These are phyloP conservation scores for Hydraecia micacea DNA, from an alignment of 2,888 invertebrate species.

Conservation along the genomic window DNA sequence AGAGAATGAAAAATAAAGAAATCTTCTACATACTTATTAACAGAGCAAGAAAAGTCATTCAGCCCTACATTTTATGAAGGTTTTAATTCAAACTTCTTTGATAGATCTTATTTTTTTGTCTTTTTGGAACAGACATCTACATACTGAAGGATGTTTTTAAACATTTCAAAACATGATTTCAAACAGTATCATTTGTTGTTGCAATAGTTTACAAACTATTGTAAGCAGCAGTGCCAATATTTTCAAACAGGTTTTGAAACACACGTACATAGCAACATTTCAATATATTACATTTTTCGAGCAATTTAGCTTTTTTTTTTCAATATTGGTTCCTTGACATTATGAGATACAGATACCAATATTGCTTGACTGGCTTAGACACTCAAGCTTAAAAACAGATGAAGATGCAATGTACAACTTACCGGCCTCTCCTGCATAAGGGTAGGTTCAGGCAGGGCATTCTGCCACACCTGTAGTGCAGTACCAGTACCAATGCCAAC, in stretches of 20 bases:
- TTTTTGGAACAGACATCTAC: not conserved
- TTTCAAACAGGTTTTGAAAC: not conserved
- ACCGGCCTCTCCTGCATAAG: constrained; percentile 95
- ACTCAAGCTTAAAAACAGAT: not conserved
- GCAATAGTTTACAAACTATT: not conserved
- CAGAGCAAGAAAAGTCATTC: not conserved
- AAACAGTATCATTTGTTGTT: not conserved
- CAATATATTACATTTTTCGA: not conserved
- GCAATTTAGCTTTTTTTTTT: not conserved
- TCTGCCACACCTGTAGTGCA: constrained; percentile 96
- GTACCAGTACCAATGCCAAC: constrained; percentile 96
- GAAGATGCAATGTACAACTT: constrained; percentile 68
- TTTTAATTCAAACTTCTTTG: not conserved
- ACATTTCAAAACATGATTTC: not conserved
- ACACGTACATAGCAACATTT: not conserved
- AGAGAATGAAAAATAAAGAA: constrained; percentile 9
- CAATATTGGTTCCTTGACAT: not conserved
- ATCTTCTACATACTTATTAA: not conserved
- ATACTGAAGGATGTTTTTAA: not conserved
- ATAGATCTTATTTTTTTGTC: not conserved
- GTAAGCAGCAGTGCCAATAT: not conserved
- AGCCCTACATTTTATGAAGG: not conserved
- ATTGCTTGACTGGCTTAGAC: not conserved
- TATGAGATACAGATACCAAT: not conserved
- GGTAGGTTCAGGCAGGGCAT: constrained; percentile 96